Evolutionary conservation across 1,140 invertebrate genomes (phyloP).

Genomic region (Lasioglossum albipes): DNA sequence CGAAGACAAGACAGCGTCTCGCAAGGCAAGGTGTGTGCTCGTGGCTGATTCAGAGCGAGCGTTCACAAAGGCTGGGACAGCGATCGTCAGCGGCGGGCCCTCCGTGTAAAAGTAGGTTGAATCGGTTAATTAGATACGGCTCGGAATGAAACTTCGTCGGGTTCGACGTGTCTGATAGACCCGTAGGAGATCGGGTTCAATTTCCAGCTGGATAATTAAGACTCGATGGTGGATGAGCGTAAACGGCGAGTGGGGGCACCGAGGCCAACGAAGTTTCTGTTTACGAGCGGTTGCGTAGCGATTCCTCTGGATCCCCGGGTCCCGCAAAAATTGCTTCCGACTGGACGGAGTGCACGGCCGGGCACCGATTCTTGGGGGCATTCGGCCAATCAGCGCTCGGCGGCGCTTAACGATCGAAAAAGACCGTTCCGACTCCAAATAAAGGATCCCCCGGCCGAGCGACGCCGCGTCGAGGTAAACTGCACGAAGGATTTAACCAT

Average conservation of each 20-base stretch:
- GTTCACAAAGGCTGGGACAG: too few relatives aligned
- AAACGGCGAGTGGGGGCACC: not conserved
- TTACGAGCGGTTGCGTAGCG: not conserved
- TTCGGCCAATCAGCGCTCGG: not conserved
- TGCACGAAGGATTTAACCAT: not conserved
- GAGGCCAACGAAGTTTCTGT: not conserved
- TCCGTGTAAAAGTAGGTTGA: conserved; percentile 5
- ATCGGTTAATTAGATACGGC: conserved; percentile 11
- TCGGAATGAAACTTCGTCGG: not conserved
- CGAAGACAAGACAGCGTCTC: too few relatives aligned
- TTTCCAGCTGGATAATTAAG: not conserved
- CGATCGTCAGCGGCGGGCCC: not conserved
- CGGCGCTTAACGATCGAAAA: not conserved
- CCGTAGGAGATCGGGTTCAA: not conserved
- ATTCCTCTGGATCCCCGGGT: not conserved
- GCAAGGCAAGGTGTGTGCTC: too few relatives aligned
- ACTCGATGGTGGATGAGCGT: not conserved
- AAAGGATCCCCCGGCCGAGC: not conserved
- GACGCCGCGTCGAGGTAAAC: not conserved
- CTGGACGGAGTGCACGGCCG: not conserved
- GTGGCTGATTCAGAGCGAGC: too few relatives aligned
- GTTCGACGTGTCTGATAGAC: not conserved
- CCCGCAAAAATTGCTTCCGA: conserved; percentile 2
- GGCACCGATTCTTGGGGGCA: not conserved
- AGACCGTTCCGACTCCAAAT: not conserved